Evolutionary conservation across 2,113 vertebrate species (phyloP).

Genomic region (Anhinga rufa): DNA sequence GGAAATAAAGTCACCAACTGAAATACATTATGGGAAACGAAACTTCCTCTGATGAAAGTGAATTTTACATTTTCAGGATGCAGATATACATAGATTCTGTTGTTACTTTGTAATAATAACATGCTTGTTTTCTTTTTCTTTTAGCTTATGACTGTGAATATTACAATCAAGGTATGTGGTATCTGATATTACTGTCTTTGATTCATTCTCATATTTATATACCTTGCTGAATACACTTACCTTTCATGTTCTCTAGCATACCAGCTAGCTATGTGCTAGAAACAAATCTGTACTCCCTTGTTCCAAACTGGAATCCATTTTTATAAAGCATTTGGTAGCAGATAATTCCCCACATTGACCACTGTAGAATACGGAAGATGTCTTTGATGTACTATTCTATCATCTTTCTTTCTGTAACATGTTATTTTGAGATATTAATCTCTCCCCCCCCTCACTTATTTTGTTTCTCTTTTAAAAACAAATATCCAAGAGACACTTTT

Average conservation of each 20-base stretch:
- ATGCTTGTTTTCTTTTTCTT: constrained; percentile 46
- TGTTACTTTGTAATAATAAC: neutral
- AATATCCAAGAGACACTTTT: neutral
- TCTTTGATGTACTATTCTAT: neutral
- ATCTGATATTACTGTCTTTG: neutral
- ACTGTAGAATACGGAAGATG: neutral
- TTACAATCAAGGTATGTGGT: constrained; percentile 90
- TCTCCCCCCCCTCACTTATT: neutral
- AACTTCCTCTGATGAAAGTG: neutral
- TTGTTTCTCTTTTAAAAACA: neutral
- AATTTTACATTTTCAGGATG: neutral
- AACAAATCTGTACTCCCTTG: neutral
- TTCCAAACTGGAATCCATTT: neutral
- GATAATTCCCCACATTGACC: neutral
- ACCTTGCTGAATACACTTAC: neutral
- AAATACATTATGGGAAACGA: neutral
- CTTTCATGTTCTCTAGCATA: neutral
- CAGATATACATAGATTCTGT: neutral
- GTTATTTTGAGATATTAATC: neutral
- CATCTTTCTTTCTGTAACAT: neutral
- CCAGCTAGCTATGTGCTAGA: neutral
- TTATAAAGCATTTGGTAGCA: neutral
- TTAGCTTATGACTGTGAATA: constrained; percentile 97
- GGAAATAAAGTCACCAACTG: neutral
- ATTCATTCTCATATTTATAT: neutral